Percentiles rank a stretch among this genome's conserved stretches.
Evolutionary conservation across 2,113 vertebrate species (phyloP).

Genomic region (Nannospalax galili): DNA sequence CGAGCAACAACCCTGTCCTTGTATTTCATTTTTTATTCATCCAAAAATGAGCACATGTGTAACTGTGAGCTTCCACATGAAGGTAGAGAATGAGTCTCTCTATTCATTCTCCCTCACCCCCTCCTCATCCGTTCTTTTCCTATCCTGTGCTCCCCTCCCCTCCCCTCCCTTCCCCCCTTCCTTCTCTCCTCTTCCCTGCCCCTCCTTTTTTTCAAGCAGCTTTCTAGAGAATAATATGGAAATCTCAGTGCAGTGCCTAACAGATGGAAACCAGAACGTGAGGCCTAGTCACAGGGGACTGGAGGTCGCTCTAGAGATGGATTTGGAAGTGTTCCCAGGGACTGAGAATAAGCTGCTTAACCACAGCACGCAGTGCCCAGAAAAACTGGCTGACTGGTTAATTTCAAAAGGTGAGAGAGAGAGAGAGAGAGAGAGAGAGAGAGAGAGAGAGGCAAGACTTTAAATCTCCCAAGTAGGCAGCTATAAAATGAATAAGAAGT

Average conservation of each 20-base stretch:
- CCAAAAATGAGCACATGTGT: accelerated
- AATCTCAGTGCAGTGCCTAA: neutral
- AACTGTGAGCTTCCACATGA: no score
- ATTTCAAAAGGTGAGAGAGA: constrained; percentile 45
- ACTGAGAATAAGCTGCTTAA: constrained; percentile 10
- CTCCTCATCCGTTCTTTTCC: neutral
- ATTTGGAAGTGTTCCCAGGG: neutral
- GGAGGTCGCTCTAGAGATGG: neutral
- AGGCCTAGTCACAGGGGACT: constrained; percentile 21
- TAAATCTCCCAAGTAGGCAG: constrained; percentile 35
- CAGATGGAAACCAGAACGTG: constrained; percentile 57
- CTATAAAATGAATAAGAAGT: constrained; percentile 40
- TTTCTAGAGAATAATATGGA: constrained; percentile 21
- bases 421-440: neutral
- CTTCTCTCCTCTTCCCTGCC: neutral
- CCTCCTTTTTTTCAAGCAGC: neutral
- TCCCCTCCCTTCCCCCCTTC: neutral
- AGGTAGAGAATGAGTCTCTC: neutral
- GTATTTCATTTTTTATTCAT: neutral
- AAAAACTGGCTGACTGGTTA: constrained; percentile 31
- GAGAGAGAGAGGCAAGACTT: constrained; percentile 12
- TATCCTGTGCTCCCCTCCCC: neutral
- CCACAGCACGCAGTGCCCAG: neutral
- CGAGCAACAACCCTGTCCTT: neutral
- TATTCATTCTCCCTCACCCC: neutral